Percentiles rank a stretch among this genome's conserved stretches.
Evolutionary conservation across 2,797 vertebrate genomes (phyloP).

Genomic region (Yasuhikotakia modesta): DNA sequence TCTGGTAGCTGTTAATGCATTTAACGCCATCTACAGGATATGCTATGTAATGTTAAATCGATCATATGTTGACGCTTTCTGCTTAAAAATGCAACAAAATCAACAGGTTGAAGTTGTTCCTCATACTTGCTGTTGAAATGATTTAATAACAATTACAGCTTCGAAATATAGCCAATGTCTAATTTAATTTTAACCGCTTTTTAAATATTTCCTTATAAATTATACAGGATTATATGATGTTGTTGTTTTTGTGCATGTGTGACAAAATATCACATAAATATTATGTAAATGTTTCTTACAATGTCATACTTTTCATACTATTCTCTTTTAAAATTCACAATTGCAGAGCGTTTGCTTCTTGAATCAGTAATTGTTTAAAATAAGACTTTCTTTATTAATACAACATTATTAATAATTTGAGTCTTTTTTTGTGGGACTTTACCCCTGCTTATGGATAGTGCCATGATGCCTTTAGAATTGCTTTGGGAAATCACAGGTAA

Average conservation of each 20-base stretch:
- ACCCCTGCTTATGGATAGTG: conserved; percentile 70
- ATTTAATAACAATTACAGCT: not conserved
- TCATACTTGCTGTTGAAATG: not conserved
- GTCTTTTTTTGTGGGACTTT: conserved; percentile 75
- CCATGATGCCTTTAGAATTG: conserved; percentile 74
- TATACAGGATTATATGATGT: too few species aligned
- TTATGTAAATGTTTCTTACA: too few species aligned
- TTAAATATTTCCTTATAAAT: not conserved
- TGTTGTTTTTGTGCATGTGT: too few species aligned
- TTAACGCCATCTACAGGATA: conserved; percentile 40
- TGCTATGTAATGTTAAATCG: not conserved
- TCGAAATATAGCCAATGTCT: not conserved
- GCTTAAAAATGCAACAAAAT: not conserved
- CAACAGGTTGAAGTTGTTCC: not conserved
- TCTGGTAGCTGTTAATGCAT: not conserved
- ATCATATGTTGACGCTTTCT: not conserved
- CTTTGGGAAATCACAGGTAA: conserved; percentile 77
- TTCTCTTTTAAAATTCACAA: too few species aligned
- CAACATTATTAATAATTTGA: not conserved
- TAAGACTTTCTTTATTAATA: conserved; percentile 41
- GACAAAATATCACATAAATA: too few species aligned
- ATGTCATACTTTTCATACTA: too few species aligned
- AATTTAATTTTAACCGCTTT: not conserved
- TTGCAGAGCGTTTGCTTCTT: conserved; percentile 79
- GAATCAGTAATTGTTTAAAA: conserved; percentile 79